Evolutionary conservation across 2,797 vertebrate species (phyloP).

Genomic region (Xenentodon cancila): DNA sequence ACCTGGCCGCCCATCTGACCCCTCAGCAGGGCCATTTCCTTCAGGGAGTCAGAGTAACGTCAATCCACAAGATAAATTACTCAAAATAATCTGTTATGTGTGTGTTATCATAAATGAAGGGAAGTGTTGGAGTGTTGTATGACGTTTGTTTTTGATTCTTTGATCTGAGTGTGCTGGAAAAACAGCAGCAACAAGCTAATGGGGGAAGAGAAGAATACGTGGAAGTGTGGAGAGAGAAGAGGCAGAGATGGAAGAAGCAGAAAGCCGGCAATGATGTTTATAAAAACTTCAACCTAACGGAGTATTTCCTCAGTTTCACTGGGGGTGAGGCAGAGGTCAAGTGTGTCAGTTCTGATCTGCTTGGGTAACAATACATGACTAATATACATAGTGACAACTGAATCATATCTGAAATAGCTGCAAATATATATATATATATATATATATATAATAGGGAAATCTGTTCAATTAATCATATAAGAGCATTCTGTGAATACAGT

Average conservation of each 20-base stretch:
- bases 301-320: constrained; percentile 39
- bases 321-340: constrained; percentile 17
- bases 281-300: constrained; percentile 8
- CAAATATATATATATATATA: constrained; percentile 31
- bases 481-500: too few relatives aligned
- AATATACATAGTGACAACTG: constrained; percentile 21
- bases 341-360: constrained; percentile 2
- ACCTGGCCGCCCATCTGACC: constrained; percentile 84
- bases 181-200: constrained; percentile 52
- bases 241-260: constrained; percentile 18
- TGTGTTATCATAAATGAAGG: neutral
- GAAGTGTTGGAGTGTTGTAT: neutral
- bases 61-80: constrained; percentile 6
- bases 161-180: constrained; percentile 9
- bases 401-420: constrained; percentile 15
- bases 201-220: constrained; percentile 56
- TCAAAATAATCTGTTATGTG: neutral
- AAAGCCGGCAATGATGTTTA: constrained; percentile 14
- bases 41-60: constrained; percentile 30
- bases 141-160: constrained; percentile 7
- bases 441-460: constrained; percentile 26
- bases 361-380: constrained; percentile 9
- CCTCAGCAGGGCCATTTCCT: constrained; percentile 82
- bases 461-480: neutral
- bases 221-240: constrained; percentile 51